Conservation (phyloP, 2,797 vertebrate genomes). For the Clarias fuscus region DNA sequence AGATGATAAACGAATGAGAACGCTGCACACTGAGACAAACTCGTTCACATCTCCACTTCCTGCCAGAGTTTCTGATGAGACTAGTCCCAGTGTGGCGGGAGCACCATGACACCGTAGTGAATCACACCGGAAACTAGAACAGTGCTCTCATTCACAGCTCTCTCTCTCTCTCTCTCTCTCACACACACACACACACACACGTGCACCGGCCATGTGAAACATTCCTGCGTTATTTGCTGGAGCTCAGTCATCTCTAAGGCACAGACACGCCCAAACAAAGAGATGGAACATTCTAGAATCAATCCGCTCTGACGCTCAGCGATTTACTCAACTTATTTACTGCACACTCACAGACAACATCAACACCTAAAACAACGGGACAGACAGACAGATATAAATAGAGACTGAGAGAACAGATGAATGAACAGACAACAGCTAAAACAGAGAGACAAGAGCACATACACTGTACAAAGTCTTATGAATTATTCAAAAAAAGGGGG, state of each 20-base stretch:
- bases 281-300: slow-evolving; percentile 15
- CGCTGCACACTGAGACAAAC: not conserved
- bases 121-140: slow-evolving; percentile 19
- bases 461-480: not conserved
- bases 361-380: not conserved
- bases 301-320: not conserved
- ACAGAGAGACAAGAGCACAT: not conserved
- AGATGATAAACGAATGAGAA: not conserved
- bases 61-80: not conserved
- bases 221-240: slow-evolving; percentile 42
- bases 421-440: not conserved
- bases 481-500: not conserved
- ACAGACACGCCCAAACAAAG: slow-evolving; percentile 38
- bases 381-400: too few species aligned
- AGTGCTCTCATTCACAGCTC: not conserved
- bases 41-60: not conserved
- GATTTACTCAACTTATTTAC: not conserved
- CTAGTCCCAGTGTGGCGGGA: not conserved
- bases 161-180: too few species aligned
- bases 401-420: not conserved
- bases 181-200: slow-evolving; percentile 15
- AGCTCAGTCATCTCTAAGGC: slow-evolving; percentile 2
- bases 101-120: not conserved
- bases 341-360: not conserved
- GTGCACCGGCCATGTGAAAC: slow-evolving; percentile 20